Percentiles rank a stretch among this genome's conserved stretches.
Conservation (phyloP, 1,140 invertebrate species). For the Ephestia elutella region DNA sequence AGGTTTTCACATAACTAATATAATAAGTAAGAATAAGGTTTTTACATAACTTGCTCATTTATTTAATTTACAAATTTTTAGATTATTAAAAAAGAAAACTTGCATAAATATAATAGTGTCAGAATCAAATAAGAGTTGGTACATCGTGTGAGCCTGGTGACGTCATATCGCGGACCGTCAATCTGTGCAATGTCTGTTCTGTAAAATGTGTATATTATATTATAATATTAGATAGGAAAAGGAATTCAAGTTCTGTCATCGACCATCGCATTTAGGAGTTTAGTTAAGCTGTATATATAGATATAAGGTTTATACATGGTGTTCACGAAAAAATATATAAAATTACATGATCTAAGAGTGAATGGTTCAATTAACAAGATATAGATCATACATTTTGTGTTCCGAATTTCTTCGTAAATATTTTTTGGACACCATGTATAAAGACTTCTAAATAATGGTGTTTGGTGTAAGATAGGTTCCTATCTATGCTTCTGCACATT, state of each 20-base stretch:
- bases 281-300: slow-evolving; percentile 68
- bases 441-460: slow-evolving; percentile 60
- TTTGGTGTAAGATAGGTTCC: slow-evolving; percentile 70
- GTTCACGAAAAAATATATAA: background rate
- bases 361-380: background rate
- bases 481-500: slow-evolving; percentile 66
- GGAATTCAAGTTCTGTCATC: slow-evolving; percentile 60
- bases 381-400: background rate
- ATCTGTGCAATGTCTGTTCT: slow-evolving; percentile 67
- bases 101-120: too few species aligned
- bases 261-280: slow-evolving; percentile 60
- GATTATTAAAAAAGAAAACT: too few species aligned
- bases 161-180: slow-evolving; percentile 56
- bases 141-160: slow-evolving; percentile 21
- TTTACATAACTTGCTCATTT: too few species aligned
- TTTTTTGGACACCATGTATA: slow-evolving; percentile 29
- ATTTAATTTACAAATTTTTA: too few species aligned
- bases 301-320: slow-evolving; percentile 15
- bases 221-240: slow-evolving; percentile 63
- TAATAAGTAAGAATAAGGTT: too few species aligned
- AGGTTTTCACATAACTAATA: too few species aligned
- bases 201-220: slow-evolving; percentile 62
- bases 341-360: background rate
- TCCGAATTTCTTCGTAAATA: background rate
- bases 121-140: background rate